Evolutionary conservation across 2,888 invertebrate species (phyloP), one percentile per base, ranked within the genome.

Genomic region (Scaptomyza parva): DNA sequence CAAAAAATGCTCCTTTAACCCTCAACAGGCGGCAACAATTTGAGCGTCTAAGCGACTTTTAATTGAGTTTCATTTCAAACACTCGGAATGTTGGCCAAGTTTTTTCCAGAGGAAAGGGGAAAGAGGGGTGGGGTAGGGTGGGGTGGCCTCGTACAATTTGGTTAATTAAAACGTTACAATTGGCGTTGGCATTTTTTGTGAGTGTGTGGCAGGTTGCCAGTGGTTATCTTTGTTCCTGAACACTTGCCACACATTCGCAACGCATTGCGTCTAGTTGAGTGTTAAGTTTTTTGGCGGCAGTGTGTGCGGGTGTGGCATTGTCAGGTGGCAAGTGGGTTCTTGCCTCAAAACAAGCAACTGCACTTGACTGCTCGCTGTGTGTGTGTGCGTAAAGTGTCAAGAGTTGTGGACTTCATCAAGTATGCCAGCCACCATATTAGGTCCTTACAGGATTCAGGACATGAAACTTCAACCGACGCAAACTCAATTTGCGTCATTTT

Each of bases 91-190:
- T 60, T 68, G 44, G 48, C 58, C 71, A 81, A 81, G 50, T 58
- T 35, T n/a, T 33, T 33, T n/a, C n/a, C n/a, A n/a, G 6, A 51
- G 62, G 53, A 51, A 12, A 14, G n/a, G 6, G 33, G 0, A n/a
- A n/a, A n/a, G n/a, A 12, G 14, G 14, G 35, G 37, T 3, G n/a
- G n/a, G n/a, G n/a, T n/a, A n/a, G n/a, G n/a, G n/a, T n/a, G n/a
- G n/a, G n/a, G n/a, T n/a, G n/a, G n/a, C n/a, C n/a, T n/a, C n/a
- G 64, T 66, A 73, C 88, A 85, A 88, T 88, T 85, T 85, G 80
- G 88, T 83, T 86, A 88, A 85, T 85, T 88, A 85, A 88, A 88
- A 85, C 65, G 71, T 65, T 76, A 76, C 84, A 83, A 86, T 88
- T 86, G 78, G 76, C 67, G 83, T 73, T 76, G 76, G 70, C 76